These are phyloP conservation scores for Strigops habroptila DNA, from an alignment of 2,113 vertebrate species.

Conservation along the genomic window DNA sequence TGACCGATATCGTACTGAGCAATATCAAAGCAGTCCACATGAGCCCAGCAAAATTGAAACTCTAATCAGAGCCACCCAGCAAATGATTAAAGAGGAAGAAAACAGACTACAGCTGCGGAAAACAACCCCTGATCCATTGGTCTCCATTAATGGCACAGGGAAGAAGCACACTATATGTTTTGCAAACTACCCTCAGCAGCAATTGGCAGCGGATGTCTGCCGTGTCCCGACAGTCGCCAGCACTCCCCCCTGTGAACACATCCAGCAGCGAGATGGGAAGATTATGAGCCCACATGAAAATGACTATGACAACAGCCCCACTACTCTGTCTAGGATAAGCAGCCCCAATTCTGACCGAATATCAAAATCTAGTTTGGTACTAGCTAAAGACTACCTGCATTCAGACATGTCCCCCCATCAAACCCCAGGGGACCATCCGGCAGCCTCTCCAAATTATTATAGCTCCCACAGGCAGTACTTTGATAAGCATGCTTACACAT, in stretches of 20 bases:
- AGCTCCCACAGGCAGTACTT: slow-evolving; percentile 85
- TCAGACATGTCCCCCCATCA: slow-evolving; percentile 85
- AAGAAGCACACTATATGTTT: slow-evolving; percentile 85
- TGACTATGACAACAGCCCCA: slow-evolving; percentile 85
- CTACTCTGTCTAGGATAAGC: slow-evolving; percentile 84
- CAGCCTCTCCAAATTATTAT: slow-evolving; percentile 86
- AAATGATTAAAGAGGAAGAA: slow-evolving; percentile 98
- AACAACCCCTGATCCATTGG: slow-evolving; percentile 73
- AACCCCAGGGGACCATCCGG: slow-evolving; percentile 76
- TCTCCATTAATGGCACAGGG: slow-evolving; percentile 82
- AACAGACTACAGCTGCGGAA: slow-evolving; percentile 84
- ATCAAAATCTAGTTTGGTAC: slow-evolving; percentile 79
- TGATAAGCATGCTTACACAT: slow-evolving; percentile 92
- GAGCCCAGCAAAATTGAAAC: slow-evolving; percentile 95
- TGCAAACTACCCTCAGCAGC: slow-evolving; percentile 80
- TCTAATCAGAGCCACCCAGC: slow-evolving; percentile 93
- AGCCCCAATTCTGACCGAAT: slow-evolving; percentile 87
- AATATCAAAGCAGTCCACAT: slow-evolving; percentile 84
- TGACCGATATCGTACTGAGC: slow-evolving; percentile 84
- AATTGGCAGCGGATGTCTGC: slow-evolving; percentile 78
- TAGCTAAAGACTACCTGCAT: slow-evolving; percentile 89
- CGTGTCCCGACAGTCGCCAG: slow-evolving; percentile 69
- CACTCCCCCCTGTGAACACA: slow-evolving; percentile 81
- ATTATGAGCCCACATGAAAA: slow-evolving; percentile 80
- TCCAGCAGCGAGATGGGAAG: slow-evolving; percentile 80